Conservation (phyloP, 2,113 vertebrate genomes). For the Poecile atricapillus region DNA sequence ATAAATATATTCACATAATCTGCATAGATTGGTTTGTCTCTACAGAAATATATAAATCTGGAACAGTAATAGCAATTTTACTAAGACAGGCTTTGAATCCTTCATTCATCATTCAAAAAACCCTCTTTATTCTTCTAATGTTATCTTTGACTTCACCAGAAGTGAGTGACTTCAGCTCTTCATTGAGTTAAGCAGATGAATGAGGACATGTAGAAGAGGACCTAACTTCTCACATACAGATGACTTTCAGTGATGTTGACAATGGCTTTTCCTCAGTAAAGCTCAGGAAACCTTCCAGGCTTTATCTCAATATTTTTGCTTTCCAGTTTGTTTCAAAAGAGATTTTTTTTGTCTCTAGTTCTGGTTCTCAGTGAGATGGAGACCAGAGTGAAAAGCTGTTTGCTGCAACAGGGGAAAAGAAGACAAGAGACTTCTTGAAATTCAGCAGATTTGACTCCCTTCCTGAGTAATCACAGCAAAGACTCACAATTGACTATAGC, state of each 20-base stretch:
- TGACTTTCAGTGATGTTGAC: neutral
- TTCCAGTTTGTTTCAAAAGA: neutral
- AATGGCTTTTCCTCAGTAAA: neutral
- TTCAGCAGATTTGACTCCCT: neutral
- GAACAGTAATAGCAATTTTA: neutral
- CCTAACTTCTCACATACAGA: neutral
- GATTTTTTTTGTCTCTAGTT: neutral
- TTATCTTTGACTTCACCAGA: neutral
- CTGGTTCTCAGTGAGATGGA: neutral
- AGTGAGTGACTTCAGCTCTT: neutral
- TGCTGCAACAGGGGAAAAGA: neutral
- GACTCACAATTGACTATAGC: neutral
- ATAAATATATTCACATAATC: no score
- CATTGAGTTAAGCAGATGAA: neutral
- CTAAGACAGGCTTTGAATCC: neutral
- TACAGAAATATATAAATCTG: neutral
- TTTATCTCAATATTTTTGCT: neutral
- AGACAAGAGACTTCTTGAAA: neutral
- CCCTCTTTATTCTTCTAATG: neutral
- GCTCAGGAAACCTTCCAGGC: neutral
- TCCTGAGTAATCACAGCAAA: neutral
- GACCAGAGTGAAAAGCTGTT: neutral
- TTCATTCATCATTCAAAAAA: neutral
- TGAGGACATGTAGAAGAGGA: neutral
- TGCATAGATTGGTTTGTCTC: neutral